Base-by-base conservation (phyloP, 2,888 invertebrate species). In the Carcina quercana region DNA sequence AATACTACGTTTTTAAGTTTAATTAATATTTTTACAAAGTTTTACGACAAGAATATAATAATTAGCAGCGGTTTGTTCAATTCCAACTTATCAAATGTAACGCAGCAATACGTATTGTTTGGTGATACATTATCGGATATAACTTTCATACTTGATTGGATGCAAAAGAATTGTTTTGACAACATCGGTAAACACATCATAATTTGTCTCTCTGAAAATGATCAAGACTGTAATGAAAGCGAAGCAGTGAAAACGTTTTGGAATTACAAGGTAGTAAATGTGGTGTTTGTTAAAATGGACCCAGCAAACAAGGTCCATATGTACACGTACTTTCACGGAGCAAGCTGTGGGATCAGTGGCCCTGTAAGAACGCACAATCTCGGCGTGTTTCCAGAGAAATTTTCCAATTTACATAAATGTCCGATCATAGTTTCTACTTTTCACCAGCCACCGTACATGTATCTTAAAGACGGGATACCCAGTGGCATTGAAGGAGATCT, bases 401-500 rank as follows among this genome's bases (percentile, higher is more conserved):
- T 73, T 5, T 41, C 15, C 25, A 70, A 75, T 47, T 45, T 78
- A 2, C 49, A 70, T 27, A 46, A 37, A 3, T 80, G 80, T 29
- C 59, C 64, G 0, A 34, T 79, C 10, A 56, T 50, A 11, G 74
- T 59, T 1, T 76, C 80, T 1, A 72, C 74, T 2, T 79, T 72
- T 30, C 40, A 48, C 32, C 78, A 72, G 38, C 32, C 35, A 3
- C 79, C 78, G 1, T 78, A 54, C 27, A 75, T 78, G 73, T 42
- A 48, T 1, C 47, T 76, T 30, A 43, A 29, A 3, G 40, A 61
- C 30, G 70, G 58, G 8, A n/a, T n/a, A n/a, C 62, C 69, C 0
- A 42, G 14, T 2, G 80, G 80, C 2, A 53, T 62, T 12, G 74
- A 79, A 37, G 80, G 78, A 3, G 67, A 74, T 38, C 45, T 80